Evolutionary conservation across 2,888 invertebrate species (phyloP), one percentile per base, ranked within the genome.

Genomic region (Clusia tigrina): DNA sequence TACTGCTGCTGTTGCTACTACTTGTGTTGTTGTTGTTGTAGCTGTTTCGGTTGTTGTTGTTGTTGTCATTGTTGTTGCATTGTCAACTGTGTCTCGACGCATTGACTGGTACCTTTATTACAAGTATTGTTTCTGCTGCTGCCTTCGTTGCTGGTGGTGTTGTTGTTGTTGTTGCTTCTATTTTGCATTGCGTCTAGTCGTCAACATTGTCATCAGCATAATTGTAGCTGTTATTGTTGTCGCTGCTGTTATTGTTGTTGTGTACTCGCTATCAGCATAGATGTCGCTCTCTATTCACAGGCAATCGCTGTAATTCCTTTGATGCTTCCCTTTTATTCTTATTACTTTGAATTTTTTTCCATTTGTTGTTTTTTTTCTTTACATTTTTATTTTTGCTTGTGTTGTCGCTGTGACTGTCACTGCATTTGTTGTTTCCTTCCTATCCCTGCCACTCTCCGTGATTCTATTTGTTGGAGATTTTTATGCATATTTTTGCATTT

Each of bases 61-160:
- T 42, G 12, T 42, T n/a, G 42, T 42, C 9, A 17, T 17, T 42
- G 42, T n/a, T n/a, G 42, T n/a, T 3, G n/a, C 42, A 42, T 12
- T 32, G 42, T 42, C 42, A 42, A 46, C 56, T 23, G 56, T n/a
- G n/a, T 3, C 42, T 20, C 38, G 18, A 24, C 52, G 52, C 52
- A 52, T 58, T 53, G 42, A 42, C 67, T 32, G 6, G 32, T 32
- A 12, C 26, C n/a, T 63, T 59, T n/a, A n/a, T n/a, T n/a, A n/a
- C n/a, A n/a, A n/a, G n/a, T n/a, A n/a, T 38, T 26, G 18, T 46
- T 59, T n/a, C n/a, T n/a, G 54, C 54, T 46, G 54, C 51, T 66
- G 42, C 17, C 51, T 71, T 64, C 67, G 64, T 60, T n/a, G 69
- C 59, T 58, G 62, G 51, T 20, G 24, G 20, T 9, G 22, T 23